Base-by-base conservation (phyloP, 2,113 vertebrate species). In the Cepphus grylle region DNA sequence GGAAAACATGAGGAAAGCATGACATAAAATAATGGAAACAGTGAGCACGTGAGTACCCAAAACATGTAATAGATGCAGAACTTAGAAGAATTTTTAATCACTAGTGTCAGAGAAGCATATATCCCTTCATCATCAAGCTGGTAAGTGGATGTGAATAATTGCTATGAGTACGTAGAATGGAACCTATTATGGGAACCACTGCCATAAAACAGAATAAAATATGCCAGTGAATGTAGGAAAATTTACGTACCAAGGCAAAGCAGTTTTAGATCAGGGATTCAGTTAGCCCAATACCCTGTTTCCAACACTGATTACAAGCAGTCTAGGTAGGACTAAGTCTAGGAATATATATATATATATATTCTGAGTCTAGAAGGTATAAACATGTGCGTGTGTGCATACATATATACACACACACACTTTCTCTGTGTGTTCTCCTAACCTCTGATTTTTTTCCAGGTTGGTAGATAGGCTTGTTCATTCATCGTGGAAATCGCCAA, bases 341-440 rank as follows among this genome's bases (percentile, higher is more conserved):
- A 34, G 12, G 11, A 49, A 58, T 5, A 26, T 14, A 61, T 21
- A 13, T 14, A 61, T 21, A 13, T n/a, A 13, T 9, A 32, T 5
- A n/a, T 14, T 22, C 20, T 20, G 21, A 32, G 20, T 32, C 13
- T 43, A 43, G 40, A 43, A 66, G 20, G 15, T 63, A 40, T 40
- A 40, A 47, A 47, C 40, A 63, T 66, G 6, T 66, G 38, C 29
- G 11, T 20, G 12, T 42, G 8, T 11, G 38, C 6, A 12, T 42
- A 32, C n/a, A 3, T 2, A 26, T 5, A 14, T 5, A n/a, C n/a
- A n/a, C n/a, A 40, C 10, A 4, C 4, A 22, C 5, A 34, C 11
- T 55, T 77, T 56, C 5, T 55, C 8, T 40, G 5, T 61, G 10
- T 88, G 15, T 65, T 77, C 52, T 67, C 18, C 45, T 43, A 61